Evolutionary conservation across 2,888 invertebrate genomes (phyloP), one percentile per base, ranked within the genome.

Genomic region (Drosophila borborema): DNA sequence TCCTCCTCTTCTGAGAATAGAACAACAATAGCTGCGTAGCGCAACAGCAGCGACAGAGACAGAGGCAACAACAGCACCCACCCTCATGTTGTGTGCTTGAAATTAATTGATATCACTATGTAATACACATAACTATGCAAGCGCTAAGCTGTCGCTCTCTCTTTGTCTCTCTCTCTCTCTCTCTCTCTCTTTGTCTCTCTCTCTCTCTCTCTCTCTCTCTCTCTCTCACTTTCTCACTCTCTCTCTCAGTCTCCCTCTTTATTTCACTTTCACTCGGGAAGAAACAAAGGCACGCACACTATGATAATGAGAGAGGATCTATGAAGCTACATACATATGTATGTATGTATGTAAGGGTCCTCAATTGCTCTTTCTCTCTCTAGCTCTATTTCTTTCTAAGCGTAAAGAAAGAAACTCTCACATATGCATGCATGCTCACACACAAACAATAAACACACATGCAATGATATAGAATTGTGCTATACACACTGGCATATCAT

Each of bases 1-100:
- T 63, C 62, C 51, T 63, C 59, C 51, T 71, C 49, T 43, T 60
- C 64, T 64, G 81, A 81, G 80, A 72, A 61, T 59, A 49, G 43
- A 63, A 64, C 46, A 72, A 59, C 68, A 69, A 55, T 64, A 62
- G 64, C 58, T 41, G 34, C 34, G 34, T 31, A 63, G 48, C 36
- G 36, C 0, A 36, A 4, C 36, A 4, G 36, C 5, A 38, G 38
- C 48, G 66, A 45, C 60, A 58, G 23, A 23, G 66, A 45, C 60
- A 58, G 23, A 23, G 23, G 45, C 55, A n/a, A 49, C 49, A 16
- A 2, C 51, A 64, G 64, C 63, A 51, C 34, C 51, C 51, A 51
- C 34, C 51, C 34, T 18, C 18, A 51, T 14, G 7, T 7, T 18
- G 18, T 12, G 38, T 54, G 53, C 34, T 63, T 40, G 48, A 70